Evolutionary conservation across 2,797 vertebrate species (phyloP).

Genomic region (Pseudochromis fuscus): DNA sequence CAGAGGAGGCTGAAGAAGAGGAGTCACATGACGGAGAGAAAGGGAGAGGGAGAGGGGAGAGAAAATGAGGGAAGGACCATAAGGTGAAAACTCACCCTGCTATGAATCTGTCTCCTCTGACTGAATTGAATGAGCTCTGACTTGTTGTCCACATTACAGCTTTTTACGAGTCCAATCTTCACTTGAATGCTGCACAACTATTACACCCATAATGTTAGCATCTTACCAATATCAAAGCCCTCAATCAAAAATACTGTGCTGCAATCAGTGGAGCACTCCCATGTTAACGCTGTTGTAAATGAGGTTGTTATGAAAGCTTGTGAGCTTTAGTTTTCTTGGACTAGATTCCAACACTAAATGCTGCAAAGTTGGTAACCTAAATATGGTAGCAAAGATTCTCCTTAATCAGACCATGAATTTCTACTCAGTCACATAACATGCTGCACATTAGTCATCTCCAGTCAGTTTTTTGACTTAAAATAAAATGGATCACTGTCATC

Average conservation of each 20-base stretch:
- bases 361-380: conserved; percentile 17
- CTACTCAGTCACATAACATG: neutral
- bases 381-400: conserved; percentile 11
- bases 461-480: conserved; percentile 15
- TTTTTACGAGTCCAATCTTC: neutral
- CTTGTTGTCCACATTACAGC: neutral
- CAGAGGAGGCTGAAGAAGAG: conserved; percentile 26
- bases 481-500: conserved; percentile 5
- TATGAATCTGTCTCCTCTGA: neutral
- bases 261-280: conserved; percentile 1
- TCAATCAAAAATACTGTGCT: neutral
- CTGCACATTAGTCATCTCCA: neutral
- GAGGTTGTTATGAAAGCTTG: conserved; percentile 24
- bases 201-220: neutral
- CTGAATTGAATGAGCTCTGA: neutral
- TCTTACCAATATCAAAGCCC: conserved; percentile 15
- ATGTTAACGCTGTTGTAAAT: conserved; percentile 23
- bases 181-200: neutral
- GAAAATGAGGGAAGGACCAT: conserved; percentile 4
- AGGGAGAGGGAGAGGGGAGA: neutral
- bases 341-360: conserved; percentile 18
- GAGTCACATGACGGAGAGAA: conserved; percentile 17
- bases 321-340: conserved; percentile 16
- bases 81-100: conserved; percentile 28
- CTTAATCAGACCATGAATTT: conserved; percentile 8